Conservation (phyloP, 2,113 vertebrate genomes). For the Suricata suricatta region DNA sequence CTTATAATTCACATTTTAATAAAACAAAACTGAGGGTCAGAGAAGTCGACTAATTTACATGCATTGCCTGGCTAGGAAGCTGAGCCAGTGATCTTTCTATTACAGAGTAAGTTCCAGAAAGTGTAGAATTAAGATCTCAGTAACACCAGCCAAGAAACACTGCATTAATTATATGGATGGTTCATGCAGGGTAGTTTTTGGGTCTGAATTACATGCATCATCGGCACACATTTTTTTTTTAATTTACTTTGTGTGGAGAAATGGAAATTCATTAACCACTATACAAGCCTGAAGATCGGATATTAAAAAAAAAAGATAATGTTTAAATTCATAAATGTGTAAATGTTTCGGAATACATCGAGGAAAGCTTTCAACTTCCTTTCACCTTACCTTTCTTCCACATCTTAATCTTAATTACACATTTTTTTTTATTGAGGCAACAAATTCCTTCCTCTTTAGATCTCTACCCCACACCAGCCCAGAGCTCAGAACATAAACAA, state of each 20-base stretch:
- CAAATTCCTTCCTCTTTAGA: slow-evolving; percentile 69
- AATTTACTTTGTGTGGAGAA: not conserved
- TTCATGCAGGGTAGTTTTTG: not conserved
- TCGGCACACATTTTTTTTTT: not conserved
- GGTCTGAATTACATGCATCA: not conserved
- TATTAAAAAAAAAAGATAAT: not conserved
- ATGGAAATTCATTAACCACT: not conserved
- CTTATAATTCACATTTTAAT: not conserved
- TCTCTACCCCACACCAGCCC: slow-evolving; percentile 21
- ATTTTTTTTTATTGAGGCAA: slow-evolving; percentile 51
- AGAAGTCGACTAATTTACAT: not conserved
- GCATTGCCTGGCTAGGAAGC: not conserved
- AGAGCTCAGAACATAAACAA: slow-evolving; percentile 69
- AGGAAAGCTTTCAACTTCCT: not conserved
- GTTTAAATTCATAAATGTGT: slow-evolving; percentile 22
- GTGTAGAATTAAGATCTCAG: not conserved
- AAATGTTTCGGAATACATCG: slow-evolving; percentile 36
- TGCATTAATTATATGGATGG: not conserved
- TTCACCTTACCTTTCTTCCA: slow-evolving; percentile 43
- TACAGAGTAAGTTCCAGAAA: not conserved
- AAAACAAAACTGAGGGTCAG: not conserved
- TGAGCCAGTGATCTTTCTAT: not conserved
- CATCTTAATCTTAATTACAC: slow-evolving; percentile 71
- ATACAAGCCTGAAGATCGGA: not conserved
- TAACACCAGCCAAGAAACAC: not conserved